Evolutionary conservation across 2,113 vertebrate genomes (phyloP), one percentile per base, ranked within the genome.

Genomic region (Microtus richardsoni): DNA sequence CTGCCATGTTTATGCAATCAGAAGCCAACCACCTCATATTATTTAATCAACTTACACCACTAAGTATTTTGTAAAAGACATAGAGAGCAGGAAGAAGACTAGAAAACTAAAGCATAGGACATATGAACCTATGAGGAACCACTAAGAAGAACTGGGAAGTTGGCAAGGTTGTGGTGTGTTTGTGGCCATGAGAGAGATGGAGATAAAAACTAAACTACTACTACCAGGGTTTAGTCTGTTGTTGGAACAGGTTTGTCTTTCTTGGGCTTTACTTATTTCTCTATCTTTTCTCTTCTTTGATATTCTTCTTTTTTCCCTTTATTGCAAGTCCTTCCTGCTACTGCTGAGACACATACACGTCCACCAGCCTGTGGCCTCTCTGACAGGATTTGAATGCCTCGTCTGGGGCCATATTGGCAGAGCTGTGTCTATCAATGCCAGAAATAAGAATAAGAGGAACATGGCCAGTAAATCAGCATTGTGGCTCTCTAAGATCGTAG

Each of bases 1-100:
- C 83, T 93, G 66, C 87, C 64, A 78, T 70, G 39, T 94, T 97
- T 84, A 13, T 74, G 49, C 26, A 91, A 62, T 49, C 8, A 28
- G 47, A 93, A 3, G 30, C 21, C 44, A 33, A 77, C 11, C 71
- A 78, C 30, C n/a, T 36, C 54, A 68, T 28, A 49, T 14, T 70
- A 6, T n/a, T 71, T 64, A 86, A n/a, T 12, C 75, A 80, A 47
- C 1, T 49, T 62, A 83, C 87, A 14, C 39, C 44, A 49, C 14
- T 14, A 49, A 36, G 13, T 36, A 36, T 30, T 13, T 33, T 14
- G 33, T 54, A 41, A 28, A 36, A 85, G 49, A 89, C 17, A 1
- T 17, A 22, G 64, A 44, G 24, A 47, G 5, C 47, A 12, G 3
- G 22, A 70, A n/a, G 14, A 60, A 62, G 7, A 47, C 26, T 41